phyloP scores from a whole-genome alignment of 2,888 invertebrate genomes.

The Priocnemis perturbator region DNA sequence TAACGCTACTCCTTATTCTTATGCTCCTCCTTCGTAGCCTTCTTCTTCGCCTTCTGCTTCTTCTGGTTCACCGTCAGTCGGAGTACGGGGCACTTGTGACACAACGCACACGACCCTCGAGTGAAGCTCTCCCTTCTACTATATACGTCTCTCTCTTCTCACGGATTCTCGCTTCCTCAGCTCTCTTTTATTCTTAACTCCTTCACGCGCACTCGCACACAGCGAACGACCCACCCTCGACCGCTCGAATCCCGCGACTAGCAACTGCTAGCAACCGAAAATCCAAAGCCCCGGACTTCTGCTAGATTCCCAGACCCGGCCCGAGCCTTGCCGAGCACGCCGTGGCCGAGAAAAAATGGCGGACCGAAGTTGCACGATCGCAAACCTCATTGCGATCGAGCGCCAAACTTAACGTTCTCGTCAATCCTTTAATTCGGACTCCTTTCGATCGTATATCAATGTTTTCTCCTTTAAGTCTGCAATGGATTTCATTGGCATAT shows the following conservation, averaged over 20 bases:
- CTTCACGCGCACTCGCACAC: constrained; percentile 27
- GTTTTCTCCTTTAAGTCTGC: too few species aligned
- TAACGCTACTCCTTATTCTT: neutral
- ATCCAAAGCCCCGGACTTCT: constrained; percentile 58
- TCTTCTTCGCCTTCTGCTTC: neutral
- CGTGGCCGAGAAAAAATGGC: constrained; percentile 46
- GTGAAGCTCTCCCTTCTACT: neutral
- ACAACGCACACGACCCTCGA: too few species aligned
- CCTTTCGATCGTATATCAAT: too few species aligned
- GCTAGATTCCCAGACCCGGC: constrained; percentile 62
- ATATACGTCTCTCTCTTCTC: neutral
- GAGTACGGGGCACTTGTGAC: too few species aligned
- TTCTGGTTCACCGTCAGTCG: too few species aligned
- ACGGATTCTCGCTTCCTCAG: constrained; percentile 1
- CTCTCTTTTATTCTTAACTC: constrained; percentile 32
- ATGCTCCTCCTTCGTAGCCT: constrained; percentile 1
- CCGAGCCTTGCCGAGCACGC: constrained; percentile 50
- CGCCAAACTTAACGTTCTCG: constrained; percentile 8
- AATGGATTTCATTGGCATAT: too few species aligned
- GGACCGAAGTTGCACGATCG: constrained; percentile 16
- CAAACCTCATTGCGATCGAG: neutral
- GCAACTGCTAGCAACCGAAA: constrained; percentile 55
- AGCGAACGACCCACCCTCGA: constrained; percentile 24
- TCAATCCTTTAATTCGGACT: neutral
- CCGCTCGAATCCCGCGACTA: constrained; percentile 57